A percentile compares a stretch with the other conserved stretches of the same genome.
These are phyloP conservation scores for Mionectes olivaceus DNA, from an alignment of 2,797 vertebrate species.

Conservation along the genomic window DNA sequence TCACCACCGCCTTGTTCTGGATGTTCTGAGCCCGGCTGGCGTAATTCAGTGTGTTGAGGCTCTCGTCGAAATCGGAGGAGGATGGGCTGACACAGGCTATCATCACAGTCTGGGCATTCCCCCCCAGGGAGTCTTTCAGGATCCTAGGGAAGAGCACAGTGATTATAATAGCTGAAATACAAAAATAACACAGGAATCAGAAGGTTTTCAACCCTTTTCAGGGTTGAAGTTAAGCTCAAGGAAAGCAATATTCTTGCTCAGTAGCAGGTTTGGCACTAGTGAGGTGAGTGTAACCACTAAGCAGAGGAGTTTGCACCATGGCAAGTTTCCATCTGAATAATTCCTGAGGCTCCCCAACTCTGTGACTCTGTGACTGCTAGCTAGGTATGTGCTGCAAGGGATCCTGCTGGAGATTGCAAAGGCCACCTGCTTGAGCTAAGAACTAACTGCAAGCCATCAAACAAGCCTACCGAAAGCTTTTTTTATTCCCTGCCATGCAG, in stretches of 20 bases:
- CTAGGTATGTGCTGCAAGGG: background rate
- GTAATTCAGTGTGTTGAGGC: constrained; percentile 93
- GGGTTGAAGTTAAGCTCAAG: background rate
- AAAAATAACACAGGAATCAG: background rate
- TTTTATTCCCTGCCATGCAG: background rate
- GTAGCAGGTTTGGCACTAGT: background rate
- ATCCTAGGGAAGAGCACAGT: constrained; percentile 80
- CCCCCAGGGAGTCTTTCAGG: constrained; percentile 95
- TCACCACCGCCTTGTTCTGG: constrained; percentile 90
- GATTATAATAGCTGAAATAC: background rate
- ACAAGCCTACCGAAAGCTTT: background rate
- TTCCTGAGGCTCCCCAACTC: background rate
- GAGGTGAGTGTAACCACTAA: background rate
- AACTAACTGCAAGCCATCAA: background rate
- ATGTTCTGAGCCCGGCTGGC: constrained; percentile 94
- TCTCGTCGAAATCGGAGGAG: constrained; percentile 94
- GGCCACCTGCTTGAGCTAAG: background rate
- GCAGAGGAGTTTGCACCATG: fast-evolving
- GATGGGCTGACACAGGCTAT: constrained; percentile 96
- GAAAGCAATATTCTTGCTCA: background rate
- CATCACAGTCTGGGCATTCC: constrained; percentile 97
- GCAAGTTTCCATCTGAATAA: background rate
- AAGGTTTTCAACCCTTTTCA: background rate
- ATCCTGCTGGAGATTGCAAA: background rate
- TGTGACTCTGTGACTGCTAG: background rate